Percentiles rank a stretch among this genome's conserved stretches.
Evolutionary conservation across 1,140 invertebrate species (phyloP).

Genomic region (Coboldia fuscipes): DNA sequence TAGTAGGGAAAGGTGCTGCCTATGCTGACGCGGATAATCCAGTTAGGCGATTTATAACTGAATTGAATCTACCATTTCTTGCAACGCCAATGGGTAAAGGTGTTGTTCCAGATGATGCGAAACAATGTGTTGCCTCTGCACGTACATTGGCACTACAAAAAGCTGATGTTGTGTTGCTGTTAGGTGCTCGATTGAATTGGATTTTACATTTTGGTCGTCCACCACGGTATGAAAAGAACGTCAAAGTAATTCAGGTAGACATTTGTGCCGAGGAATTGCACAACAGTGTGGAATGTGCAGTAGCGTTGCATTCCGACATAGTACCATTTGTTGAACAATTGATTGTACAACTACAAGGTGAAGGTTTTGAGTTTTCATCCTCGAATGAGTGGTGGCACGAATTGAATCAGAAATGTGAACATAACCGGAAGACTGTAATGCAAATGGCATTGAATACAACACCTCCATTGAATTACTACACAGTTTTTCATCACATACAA

Average conservation of each 20-base stretch:
- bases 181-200: constrained; percentile 91
- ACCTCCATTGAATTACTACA: constrained; percentile 83
- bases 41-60: constrained; percentile 42
- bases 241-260: constrained; percentile 86
- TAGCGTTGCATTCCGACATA: constrained; percentile 64
- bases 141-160: constrained; percentile 66
- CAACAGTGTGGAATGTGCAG: constrained; percentile 54
- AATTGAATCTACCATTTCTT: constrained; percentile 63
- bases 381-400: constrained; percentile 31
- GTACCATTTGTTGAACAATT: constrained; percentile 42
- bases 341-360: constrained; percentile 26
- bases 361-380: constrained; percentile 24
- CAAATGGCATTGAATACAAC: constrained; percentile 32
- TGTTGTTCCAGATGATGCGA: constrained; percentile 62
- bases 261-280: constrained; percentile 77
- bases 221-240: constrained; percentile 61
- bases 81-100: constrained; percentile 97
- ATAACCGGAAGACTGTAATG: constrained; percentile 32
- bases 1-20: constrained; percentile 86
- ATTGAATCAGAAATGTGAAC: constrained; percentile 31
- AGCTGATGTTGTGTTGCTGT: constrained; percentile 69
- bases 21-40: constrained; percentile 56
- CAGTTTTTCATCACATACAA: constrained; percentile 66
- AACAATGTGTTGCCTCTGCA: constrained; percentile 59
- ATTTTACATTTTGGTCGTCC: constrained; percentile 87